phyloP scores from a whole-genome alignment of 1,140 invertebrate genomes.

The Daktulosphaira vitifoliae region DNA sequence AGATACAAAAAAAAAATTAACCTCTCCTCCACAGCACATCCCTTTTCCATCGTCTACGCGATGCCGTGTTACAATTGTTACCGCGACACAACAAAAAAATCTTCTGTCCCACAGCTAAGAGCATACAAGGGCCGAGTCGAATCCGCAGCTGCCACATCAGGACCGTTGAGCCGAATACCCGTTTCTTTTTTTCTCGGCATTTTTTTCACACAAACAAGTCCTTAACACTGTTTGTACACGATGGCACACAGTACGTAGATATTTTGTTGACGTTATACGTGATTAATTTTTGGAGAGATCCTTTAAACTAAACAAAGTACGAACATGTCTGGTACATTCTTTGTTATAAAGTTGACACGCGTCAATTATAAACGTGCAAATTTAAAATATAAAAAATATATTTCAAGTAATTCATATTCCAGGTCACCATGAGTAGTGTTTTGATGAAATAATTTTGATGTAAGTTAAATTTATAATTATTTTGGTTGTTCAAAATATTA shows the following conservation, averaged over 20 bases:
- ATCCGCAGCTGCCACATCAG: slow-evolving; percentile 21
- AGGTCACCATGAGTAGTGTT: too few species aligned
- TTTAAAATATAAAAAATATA: too few species aligned
- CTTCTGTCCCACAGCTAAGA: not conserved
- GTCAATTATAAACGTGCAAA: too few species aligned
- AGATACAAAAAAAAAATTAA: not conserved
- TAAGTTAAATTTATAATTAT: too few species aligned
- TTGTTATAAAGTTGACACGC: too few species aligned
- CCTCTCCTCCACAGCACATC: not conserved
- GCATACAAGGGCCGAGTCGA: slow-evolving; percentile 10
- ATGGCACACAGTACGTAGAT: not conserved
- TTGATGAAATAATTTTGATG: too few species aligned
- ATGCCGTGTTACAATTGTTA: not conserved
- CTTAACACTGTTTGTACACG: not conserved
- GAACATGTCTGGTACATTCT: too few species aligned
- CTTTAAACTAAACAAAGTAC: not conserved
- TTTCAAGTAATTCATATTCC: too few species aligned
- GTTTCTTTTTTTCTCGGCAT: not conserved
- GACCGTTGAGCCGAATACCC: not conserved
- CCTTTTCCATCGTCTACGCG: not conserved
- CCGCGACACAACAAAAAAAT: slow-evolving; percentile 5
- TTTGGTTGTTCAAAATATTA: too few species aligned
- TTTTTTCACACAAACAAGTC: slow-evolving; percentile 3
- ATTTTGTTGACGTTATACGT: slow-evolving; percentile 23
- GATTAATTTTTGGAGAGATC: slow-evolving; percentile 29